Evolutionary conservation across 2,888 invertebrate genomes (phyloP).

Genomic region (Tetranychus piercei): DNA sequence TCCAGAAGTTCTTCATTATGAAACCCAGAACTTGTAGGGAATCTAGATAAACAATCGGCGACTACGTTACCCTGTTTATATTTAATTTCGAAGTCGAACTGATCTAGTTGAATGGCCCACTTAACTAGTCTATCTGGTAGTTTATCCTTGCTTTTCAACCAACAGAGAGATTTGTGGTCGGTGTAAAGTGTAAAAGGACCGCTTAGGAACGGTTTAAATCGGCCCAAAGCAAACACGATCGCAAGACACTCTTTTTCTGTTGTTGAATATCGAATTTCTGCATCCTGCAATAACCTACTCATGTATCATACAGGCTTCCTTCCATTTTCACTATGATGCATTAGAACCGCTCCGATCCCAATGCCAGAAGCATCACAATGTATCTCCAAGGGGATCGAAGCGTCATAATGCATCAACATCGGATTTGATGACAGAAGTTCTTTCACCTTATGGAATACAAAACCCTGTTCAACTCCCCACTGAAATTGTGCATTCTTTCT

Average conservation of each 20-base stretch:
- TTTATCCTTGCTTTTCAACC: conserved; percentile 3
- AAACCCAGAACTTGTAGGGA: not conserved
- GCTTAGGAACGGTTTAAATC: not conserved
- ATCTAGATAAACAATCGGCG: conserved; percentile 11
- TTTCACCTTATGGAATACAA: not conserved
- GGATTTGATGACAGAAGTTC: not conserved
- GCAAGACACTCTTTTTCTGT: conserved; percentile 14
- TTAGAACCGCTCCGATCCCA: conserved; percentile 1
- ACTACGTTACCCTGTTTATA: not conserved
- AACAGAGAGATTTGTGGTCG: conserved; percentile 11
- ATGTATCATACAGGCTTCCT: not conserved
- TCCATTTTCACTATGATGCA: not conserved
- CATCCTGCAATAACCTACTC: not conserved
- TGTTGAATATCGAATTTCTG: conserved; percentile 7
- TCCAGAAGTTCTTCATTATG: not conserved
- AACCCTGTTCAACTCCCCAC: not conserved
- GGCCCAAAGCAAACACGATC: not conserved
- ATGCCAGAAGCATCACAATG: conserved; percentile 13
- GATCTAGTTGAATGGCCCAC: conserved; percentile 7
- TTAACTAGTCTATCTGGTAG: not conserved
- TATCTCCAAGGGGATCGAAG: conserved; percentile 11
- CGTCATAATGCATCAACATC: conserved; percentile 11
- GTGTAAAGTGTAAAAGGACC: conserved; percentile 15
- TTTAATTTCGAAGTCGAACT: not conserved
- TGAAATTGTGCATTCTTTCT: not conserved